Evolutionary conservation across 2,113 vertebrate genomes (phyloP), one percentile per base, ranked within the genome.

Genomic region (Lepisosteus osseus): DNA sequence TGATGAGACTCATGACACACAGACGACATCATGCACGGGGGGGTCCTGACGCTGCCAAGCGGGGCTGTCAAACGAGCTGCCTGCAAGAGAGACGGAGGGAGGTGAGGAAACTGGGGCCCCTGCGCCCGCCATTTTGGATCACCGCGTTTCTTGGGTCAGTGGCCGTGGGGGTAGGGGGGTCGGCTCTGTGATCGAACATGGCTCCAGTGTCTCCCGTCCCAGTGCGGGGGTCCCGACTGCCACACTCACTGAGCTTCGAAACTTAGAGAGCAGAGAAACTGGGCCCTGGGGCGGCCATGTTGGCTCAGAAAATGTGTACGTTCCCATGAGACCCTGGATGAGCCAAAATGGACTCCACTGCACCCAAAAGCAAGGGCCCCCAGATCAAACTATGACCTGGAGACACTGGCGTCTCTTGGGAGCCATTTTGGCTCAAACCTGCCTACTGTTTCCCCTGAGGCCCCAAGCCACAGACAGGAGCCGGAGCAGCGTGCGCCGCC

Each of bases 321-420:
- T 71, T 80, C 78, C 82, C 73, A 71, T 69, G 77, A 82, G 90
- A 87, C 89, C 88, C 86, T 77, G 89, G 88, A 84, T 79, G 73
- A 67, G 78, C 85, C 83, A 83, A 85, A 77, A 75, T 73, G 78
- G 74, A 80, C 81, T 73, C 71, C 78, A 56, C 75, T 81, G 79
- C 82, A 83, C 51, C 59, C 47, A 56, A 41, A 13, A 51, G 43
- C 3, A 51, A 61, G 6, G 15, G 71, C 75, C 29, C 5, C 9
- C 47, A 51, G 9, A 1, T 51, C 5, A 74, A 55, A 67, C 51
- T 61, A 51, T 69, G 69, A 69, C 65, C 41, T 73, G 15, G 43
- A 75, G 74, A 29, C 51, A 69, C 51, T 51, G 54, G 14, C 8
- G 3, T 47, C 8, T n/a, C 7, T 6, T n/a, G 62, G 41, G 12